Conservation (phyloP, 2,113 vertebrate genomes). For the Formicarius rufipectus region DNA sequence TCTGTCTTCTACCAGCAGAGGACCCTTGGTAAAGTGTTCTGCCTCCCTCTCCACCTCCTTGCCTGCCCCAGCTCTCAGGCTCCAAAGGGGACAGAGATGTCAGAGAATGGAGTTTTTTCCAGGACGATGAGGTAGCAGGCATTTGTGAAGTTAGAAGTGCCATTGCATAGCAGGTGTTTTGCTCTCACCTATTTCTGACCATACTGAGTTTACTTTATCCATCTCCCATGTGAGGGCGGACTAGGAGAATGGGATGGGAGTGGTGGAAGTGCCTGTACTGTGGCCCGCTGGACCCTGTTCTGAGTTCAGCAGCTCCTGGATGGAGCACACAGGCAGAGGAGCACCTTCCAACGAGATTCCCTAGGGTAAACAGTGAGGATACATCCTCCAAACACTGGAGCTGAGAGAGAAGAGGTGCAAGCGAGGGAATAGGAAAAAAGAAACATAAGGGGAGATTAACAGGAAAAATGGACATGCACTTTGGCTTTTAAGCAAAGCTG, state of each 20-base stretch:
- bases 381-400: not conserved
- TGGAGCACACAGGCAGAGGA: not conserved
- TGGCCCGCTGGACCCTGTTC: fast-evolving
- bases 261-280: not conserved
- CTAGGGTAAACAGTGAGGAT: not conserved
- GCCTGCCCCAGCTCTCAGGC: not conserved
- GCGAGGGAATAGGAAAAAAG: not conserved
- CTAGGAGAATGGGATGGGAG: not conserved
- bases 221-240: not conserved
- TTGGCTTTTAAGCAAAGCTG: not conserved
- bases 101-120: not conserved
- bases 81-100: not conserved
- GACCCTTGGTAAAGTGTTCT: not conserved
- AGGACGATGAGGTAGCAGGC: not conserved
- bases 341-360: not conserved
- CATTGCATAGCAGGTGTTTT: not conserved
- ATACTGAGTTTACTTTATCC: not conserved
- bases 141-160: not conserved
- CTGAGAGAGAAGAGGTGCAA: not conserved
- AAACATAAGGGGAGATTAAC: not conserved
- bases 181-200: not conserved
- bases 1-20: not conserved
- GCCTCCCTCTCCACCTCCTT: not conserved
- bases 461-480: not conserved
- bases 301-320: not conserved